phyloP scores from a whole-genome alignment of 2,888 invertebrate genomes.

The Epirrita christyi region DNA sequence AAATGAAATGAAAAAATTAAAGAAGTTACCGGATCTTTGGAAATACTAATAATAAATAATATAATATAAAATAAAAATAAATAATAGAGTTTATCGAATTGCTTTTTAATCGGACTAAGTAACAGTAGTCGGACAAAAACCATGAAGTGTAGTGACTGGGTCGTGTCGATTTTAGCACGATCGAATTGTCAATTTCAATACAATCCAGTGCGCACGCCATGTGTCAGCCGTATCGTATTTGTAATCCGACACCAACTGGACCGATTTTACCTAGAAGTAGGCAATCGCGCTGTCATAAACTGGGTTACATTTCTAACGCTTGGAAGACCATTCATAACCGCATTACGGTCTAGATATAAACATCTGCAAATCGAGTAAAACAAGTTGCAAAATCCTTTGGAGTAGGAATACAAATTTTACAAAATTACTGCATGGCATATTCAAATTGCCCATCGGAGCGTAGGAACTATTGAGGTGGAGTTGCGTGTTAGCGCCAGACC shows the following conservation, averaged over 20 bases:
- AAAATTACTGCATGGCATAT: conserved; percentile 61
- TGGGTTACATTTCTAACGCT: conserved; percentile 18
- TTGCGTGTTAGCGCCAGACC: conserved; percentile 73
- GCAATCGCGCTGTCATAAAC: conserved; percentile 35
- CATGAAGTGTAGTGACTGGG: conserved; percentile 44
- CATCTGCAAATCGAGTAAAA: neutral
- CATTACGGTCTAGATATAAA: neutral
- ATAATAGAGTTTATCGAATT: no score
- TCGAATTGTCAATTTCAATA: conserved; percentile 66
- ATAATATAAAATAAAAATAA: no score
- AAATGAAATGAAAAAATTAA: no score
- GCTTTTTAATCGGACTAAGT: neutral
- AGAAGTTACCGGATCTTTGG: no score
- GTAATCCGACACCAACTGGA: conserved; percentile 67
- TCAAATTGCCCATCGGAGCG: conserved; percentile 69
- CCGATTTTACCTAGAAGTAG: conserved; percentile 55
- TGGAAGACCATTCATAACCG: neutral
- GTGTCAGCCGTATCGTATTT: conserved; percentile 62
- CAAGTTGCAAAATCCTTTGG: conserved; percentile 2
- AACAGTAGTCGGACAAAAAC: conserved; percentile 18
- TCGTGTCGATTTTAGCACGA: conserved; percentile 64
- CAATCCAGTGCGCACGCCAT: conserved; percentile 70
- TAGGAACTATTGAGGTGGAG: conserved; percentile 72
- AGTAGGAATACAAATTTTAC: conserved; percentile 43
- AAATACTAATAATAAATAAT: no score